Evolutionary conservation across 2,113 vertebrate genomes (phyloP), one percentile per base, ranked within the genome.

Genomic region (Pipa parva): DNA sequence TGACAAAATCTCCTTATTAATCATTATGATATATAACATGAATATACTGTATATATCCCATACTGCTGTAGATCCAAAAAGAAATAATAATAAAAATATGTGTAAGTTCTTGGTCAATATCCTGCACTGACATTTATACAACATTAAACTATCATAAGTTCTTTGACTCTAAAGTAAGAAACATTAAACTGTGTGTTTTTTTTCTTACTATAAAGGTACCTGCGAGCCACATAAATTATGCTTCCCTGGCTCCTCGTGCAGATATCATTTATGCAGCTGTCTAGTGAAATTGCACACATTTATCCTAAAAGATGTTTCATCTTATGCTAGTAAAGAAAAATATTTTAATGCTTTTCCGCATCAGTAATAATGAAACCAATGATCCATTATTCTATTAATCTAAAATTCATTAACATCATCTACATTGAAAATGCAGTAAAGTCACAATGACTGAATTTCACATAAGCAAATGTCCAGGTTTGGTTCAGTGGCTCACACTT

Each of bases 401-500:
- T 59, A 37, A 3, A 59, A 42, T 9, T 59, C 21, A 59, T 59
- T 59, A 59, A 24, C 57, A 59, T 59, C 42, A 59, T 42, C 33
- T 59, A 59, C 36, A 59, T 59, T 42, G 45, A 42, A 59, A 25
- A 12, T 21, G 27, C 57, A 42, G 37, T 45, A 59, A 18, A 42
- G 15, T 59, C 22, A 10, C 36, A 15, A 8, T 24, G 7, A 45
- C 21, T 42, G 57, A 26, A 59, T 39, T 26, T 9, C 24, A 18
- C 36, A 8, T 7, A 13, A 59, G 20, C 21, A 39, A 25, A 59
- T 39, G 57, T 59, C 57, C 55, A 33, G 12, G 6, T 45, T 21
- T 45, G 57, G 57, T 42, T 59, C 57, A 59, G 21, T 42, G n/a
- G 22, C 24, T 59, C 57, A 39, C 15, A 42, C 22, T 26, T 37